These are phyloP conservation scores for Andinoacara biseriatus DNA, from an alignment of 2,113 vertebrate genomes.

Conservation along the genomic window DNA sequence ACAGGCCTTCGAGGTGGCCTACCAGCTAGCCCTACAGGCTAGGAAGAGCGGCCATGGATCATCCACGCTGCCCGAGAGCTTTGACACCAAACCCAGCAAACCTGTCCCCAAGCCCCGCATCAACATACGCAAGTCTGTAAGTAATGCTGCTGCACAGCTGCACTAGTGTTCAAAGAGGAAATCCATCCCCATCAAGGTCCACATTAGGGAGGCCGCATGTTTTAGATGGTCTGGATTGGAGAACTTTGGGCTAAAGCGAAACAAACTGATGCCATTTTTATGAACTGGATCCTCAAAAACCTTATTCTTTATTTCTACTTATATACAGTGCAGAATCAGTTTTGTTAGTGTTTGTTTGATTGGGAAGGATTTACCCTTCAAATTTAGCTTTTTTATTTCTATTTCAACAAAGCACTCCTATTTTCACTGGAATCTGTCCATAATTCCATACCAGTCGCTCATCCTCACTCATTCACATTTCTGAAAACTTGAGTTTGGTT, in stretches of 20 bases:
- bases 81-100: slow-evolving; percentile 97
- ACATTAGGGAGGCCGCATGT: not conserved
- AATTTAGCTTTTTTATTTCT: not conserved
- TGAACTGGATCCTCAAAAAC: not conserved
- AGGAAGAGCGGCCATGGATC: slow-evolving; percentile 94
- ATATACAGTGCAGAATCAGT: not conserved
- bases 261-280: not conserved
- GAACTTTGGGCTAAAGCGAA: not conserved
- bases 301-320: too few relatives aligned
- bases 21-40: slow-evolving; percentile 97
- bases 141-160: slow-evolving; percentile 52
- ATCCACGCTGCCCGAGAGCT: slow-evolving; percentile 96
- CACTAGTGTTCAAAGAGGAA: not conserved
- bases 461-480: slow-evolving; percentile 11
- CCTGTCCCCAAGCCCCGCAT: slow-evolving; percentile 97
- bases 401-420: slow-evolving; percentile 19
- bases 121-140: slow-evolving; percentile 98
- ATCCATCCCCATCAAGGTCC: slow-evolving; percentile 34
- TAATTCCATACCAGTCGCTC: not conserved
- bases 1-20: slow-evolving; percentile 98
- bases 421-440: slow-evolving; percentile 31
- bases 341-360: not conserved
- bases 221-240: not conserved
- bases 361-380: slow-evolving; percentile 51
- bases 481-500: slow-evolving; percentile 2